Percentiles rank a stretch among this genome's conserved stretches.
These are phyloP conservation scores for Alethe castanea DNA, from an alignment of 2,113 vertebrate species.

Conservation along the genomic window DNA sequence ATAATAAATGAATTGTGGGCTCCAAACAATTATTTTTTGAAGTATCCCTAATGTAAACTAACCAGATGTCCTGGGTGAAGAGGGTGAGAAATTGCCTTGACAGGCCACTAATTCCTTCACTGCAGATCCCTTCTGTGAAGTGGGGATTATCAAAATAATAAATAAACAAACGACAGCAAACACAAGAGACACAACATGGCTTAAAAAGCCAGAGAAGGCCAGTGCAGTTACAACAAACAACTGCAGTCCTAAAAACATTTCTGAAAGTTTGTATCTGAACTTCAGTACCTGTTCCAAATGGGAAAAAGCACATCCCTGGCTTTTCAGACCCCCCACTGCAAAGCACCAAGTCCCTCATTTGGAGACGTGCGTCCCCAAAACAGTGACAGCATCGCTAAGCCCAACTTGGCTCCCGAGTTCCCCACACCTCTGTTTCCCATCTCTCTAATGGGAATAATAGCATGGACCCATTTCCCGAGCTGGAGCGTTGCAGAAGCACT, in stretches of 20 bases:
- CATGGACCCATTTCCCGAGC: not conserved
- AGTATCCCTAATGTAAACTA: not conserved
- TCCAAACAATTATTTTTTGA: constrained; percentile 20
- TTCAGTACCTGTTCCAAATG: accelerated
- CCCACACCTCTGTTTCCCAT: constrained; percentile 5
- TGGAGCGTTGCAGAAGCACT: constrained; percentile 9
- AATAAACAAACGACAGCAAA: constrained; percentile 17
- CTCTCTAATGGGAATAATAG: constrained; percentile 10
- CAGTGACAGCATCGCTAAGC: not conserved
- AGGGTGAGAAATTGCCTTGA: constrained; percentile 55
- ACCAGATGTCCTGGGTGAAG: constrained; percentile 6
- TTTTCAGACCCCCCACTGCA: not conserved
- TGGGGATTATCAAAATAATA: not conserved
- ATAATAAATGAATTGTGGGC: not conserved
- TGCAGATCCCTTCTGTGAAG: constrained; percentile 3
- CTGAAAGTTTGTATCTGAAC: not conserved
- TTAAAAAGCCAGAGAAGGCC: not conserved
- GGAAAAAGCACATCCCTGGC: not conserved
- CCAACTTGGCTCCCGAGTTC: not conserved
- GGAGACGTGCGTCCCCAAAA: not conserved
- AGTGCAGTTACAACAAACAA: not conserved
- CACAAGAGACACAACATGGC: not conserved
- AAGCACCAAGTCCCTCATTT: not conserved
- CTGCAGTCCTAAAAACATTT: not conserved
- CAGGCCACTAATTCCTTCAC: not conserved